Percentiles rank a stretch among this genome's conserved stretches.
Evolutionary conservation across 64 coral and sea anemone genomes (phyloP).

Genomic region (Actinia equina): DNA sequence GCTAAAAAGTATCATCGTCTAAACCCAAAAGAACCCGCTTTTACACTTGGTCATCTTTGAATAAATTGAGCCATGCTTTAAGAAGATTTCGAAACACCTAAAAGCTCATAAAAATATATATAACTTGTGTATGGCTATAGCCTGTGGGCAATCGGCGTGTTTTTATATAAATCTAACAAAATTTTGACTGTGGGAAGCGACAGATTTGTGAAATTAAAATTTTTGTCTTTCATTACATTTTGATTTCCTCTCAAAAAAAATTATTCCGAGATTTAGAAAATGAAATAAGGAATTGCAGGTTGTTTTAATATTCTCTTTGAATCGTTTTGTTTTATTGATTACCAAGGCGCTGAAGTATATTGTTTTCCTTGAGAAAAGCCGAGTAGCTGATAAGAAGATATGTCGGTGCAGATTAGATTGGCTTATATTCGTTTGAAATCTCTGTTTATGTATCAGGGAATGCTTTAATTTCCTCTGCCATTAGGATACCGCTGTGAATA

Average conservation of each 20-base stretch:
- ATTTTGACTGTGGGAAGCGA: neutral
- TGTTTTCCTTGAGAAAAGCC: conserved; percentile 12
- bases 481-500: conserved; percentile 23
- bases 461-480: conserved; percentile 53
- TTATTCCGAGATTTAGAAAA: neutral
- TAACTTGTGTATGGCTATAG: neutral
- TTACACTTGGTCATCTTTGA: neutral
- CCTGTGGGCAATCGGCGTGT: neutral
- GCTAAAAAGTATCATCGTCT: conserved; percentile 4
- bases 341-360: neutral
- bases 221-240: neutral
- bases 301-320: neutral
- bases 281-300: neutral
- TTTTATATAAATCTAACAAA: neutral
- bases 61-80: neutral
- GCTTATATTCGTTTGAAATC: conserved; percentile 31
- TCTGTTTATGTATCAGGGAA: conserved; percentile 45
- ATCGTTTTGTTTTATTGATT: conserved; percentile 13
- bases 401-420: conserved; percentile 4
- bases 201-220: neutral
- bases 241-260: neutral
- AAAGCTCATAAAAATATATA: neutral
- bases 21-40: conserved; percentile 1
- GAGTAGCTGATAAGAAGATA: conserved; percentile 14
- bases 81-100: neutral